Evolutionary conservation across 92 coral and sea anemone genomes (phyloP), one percentile per base, ranked within the genome.

Genomic region (Palythoa grandiflora): DNA sequence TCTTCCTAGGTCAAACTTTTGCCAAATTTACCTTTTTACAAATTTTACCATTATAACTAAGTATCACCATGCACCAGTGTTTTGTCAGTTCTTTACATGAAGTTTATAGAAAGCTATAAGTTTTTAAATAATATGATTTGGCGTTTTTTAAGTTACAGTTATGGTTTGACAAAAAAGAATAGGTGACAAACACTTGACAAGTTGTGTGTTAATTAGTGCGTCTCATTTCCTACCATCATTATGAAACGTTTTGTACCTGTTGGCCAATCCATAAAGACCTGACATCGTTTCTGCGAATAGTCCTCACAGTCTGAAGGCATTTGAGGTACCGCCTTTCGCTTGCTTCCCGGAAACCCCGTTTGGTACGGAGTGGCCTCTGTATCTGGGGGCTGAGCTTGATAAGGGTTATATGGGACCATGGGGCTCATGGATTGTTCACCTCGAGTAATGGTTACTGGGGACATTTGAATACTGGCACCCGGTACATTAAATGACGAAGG

Each of bases 211-310:
- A 1, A 44, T 44, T 44, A 4, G 5, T 44, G 50, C 7, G 50
- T 8, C 0, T 44, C 50, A 44, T 44, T 44, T 2, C 7, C 50
- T 44, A 3, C 50, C 3, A 0, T 44, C 2, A 44, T 44, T 44
- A 44, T 44, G 50, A 3, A 44, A 44, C 5, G 5, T 35, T 28
- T 19, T 44, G 21, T 80, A 94, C 98, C 93, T 65, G 98, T 91
- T 13, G 98, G 98, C 98, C 98, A 95, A 88, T 95, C 98, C 81
- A 95, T 89, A 70, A 93, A 95, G 76, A 93, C 93, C 15, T 84
- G 92, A 75, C 98, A 95, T 75, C 93, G 83, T 65, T 94, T 85
- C 39, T 86, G 38, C 54, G 85, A 78, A 55, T 95, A 95, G 83
- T 91, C 93, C 38, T 90, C 37, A 54, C 98, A 95, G 87, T 93